Evolutionary conservation across 2,113 vertebrate species (phyloP).

Genomic region (Corynorhinus townsendii): DNA sequence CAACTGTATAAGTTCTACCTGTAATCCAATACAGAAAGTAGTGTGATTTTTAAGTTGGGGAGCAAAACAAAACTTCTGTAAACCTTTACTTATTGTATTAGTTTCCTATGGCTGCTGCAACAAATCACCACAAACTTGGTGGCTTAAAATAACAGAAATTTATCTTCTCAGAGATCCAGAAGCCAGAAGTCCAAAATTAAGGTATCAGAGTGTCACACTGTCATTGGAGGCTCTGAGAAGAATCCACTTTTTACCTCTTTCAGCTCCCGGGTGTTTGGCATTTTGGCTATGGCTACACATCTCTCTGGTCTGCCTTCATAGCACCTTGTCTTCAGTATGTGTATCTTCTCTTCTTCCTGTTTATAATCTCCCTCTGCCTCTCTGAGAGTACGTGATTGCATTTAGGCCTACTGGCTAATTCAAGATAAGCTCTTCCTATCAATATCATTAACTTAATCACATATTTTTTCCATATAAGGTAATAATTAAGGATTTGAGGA

Average conservation of each 20-base stretch:
- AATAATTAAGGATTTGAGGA: background rate
- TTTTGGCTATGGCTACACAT: background rate
- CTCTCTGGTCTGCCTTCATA: background rate
- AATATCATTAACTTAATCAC: background rate
- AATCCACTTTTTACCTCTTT: background rate
- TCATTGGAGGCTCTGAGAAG: background rate
- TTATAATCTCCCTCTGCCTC: background rate
- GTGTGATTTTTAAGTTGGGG: background rate
- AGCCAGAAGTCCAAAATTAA: background rate
- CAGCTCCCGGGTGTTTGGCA: background rate
- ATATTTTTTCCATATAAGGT: background rate
- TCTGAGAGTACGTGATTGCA: background rate
- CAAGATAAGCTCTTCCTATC: background rate
- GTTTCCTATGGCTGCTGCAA: background rate
- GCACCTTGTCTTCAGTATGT: background rate
- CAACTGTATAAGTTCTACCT: background rate
- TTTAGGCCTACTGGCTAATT: background rate
- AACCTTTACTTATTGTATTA: background rate
- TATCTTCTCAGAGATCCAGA: background rate
- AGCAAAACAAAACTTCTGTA: background rate
- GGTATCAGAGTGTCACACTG: background rate
- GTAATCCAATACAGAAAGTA: background rate
- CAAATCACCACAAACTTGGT: background rate
- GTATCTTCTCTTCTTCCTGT: background rate
- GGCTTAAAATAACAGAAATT: background rate